These are phyloP conservation scores for Beaufortia kweichowensis DNA, from an alignment of 2,113 vertebrate genomes.

Conservation along the genomic window DNA sequence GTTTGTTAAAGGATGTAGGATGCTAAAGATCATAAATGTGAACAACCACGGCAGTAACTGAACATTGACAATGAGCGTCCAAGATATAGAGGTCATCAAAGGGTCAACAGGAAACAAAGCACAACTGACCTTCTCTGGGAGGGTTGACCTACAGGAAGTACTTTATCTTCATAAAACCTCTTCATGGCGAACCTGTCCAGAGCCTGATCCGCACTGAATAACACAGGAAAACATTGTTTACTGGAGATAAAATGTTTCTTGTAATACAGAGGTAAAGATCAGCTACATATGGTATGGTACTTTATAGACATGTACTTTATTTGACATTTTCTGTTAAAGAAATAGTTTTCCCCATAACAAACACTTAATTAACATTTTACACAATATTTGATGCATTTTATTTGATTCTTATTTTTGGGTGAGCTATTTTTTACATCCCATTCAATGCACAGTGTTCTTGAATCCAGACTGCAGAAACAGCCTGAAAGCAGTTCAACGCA, in stretches of 20 bases:
- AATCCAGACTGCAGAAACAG: slow-evolving; percentile 17
- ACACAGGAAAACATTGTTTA: slow-evolving; percentile 36
- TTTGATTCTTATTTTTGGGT: not conserved
- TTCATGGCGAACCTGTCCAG: slow-evolving; percentile 99
- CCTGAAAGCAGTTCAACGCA: slow-evolving; percentile 1
- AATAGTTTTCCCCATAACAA: too few species aligned
- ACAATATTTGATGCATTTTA: too few species aligned
- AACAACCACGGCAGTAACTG: not conserved
- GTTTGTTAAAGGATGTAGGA: not conserved
- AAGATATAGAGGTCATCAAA: slow-evolving; percentile 41
- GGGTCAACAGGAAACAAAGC: slow-evolving; percentile 45
- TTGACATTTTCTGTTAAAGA: not conserved
- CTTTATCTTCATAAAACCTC: slow-evolving; percentile 98
- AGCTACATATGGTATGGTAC: too few species aligned
- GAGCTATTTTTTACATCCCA: not conserved
- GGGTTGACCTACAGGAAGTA: slow-evolving; percentile 92
- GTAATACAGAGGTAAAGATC: not conserved
- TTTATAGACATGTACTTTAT: too few species aligned
- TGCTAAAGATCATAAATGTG: not conserved
- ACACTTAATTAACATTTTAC: too few species aligned
- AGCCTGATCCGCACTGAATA: slow-evolving; percentile 88
- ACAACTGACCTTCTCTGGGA: slow-evolving; percentile 91
- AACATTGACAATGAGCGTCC: slow-evolving; percentile 21
- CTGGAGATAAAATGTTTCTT: not conserved
- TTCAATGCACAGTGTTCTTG: not conserved